These are phyloP conservation scores for Halictus ligatus DNA, from an alignment of 2,888 invertebrate genomes.

Conservation along the genomic window DNA sequence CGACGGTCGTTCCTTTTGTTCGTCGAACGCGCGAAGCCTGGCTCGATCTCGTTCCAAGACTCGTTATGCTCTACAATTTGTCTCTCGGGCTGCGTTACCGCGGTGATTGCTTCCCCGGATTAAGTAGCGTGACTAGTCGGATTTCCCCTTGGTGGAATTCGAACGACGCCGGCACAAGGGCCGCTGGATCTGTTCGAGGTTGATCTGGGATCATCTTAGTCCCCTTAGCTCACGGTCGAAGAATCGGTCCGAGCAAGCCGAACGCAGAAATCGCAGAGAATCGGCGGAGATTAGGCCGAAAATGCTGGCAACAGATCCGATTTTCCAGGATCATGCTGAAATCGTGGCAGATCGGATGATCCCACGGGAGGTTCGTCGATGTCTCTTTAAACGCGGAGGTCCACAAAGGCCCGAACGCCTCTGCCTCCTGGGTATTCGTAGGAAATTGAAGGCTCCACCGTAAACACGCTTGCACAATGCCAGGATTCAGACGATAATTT, in stretches of 20 bases:
- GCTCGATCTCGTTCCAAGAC: slow-evolving; percentile 39
- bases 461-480: slow-evolving; percentile 28
- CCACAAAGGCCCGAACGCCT: slow-evolving; percentile 8
- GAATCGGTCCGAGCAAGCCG: slow-evolving; percentile 19
- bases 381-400: background rate
- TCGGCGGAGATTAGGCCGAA: background rate
- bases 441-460: slow-evolving; percentile 17
- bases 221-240: background rate
- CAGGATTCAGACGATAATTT: slow-evolving; percentile 51
- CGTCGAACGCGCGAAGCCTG: background rate
- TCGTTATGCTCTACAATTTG: slow-evolving; percentile 54
- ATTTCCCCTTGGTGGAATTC: slow-evolving; percentile 66
- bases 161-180: slow-evolving; percentile 33
- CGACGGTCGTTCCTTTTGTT: slow-evolving; percentile 1
- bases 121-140: slow-evolving; percentile 77
- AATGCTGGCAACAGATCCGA: background rate
- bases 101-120: slow-evolving; percentile 67
- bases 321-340: background rate
- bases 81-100: slow-evolving; percentile 16
- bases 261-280: background rate
- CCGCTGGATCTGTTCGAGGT: slow-evolving; percentile 20
- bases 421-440: slow-evolving; percentile 23
- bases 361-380: background rate
- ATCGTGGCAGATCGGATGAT: background rate
- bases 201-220: slow-evolving; percentile 36